Base-by-base conservation (phyloP, 2,797 vertebrate species). In the Phrynocephalus forsythii region DNA sequence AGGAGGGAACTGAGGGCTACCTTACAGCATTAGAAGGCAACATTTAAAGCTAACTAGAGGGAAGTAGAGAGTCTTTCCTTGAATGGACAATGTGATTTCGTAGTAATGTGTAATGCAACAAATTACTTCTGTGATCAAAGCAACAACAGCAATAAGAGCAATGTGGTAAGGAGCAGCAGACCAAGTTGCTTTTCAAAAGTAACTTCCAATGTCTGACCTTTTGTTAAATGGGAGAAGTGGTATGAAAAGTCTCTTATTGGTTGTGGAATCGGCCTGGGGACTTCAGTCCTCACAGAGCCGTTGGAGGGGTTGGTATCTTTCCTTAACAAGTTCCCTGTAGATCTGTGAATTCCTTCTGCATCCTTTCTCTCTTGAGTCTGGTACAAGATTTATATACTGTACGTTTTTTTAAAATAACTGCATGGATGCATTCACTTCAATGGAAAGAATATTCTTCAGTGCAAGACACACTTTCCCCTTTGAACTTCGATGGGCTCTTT, bases 281-380 rank as follows among this genome's bases (percentile, higher is more conserved):
- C n/a, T 69, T 69, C 22, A 15, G 52, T 38, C 38, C 38, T 68
- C 6, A 68, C 52, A 56, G 52, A 56, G 52, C 13, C 6, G 2
- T 56, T 56, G 52, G 52, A 56, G 52, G 52, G 8, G 52, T 68
- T 73, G 71, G 30, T 33, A 15, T 7, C 30, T 69, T 86, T 72
- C 18, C 56, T 79, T 84, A 88, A 84, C 28, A 72, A 67, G 52
- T 73, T 88, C 87, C 75, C 87, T 79, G 76, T 16, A 63, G 87
- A 84, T 15, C 6, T 52, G 68, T 7, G 2, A 9, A 33, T 33
- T 73, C 52, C 28, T 66, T 30, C 8, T 80, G 28, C 44, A 84
- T 88, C 16, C 8, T 44, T 66, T 38, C 56, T 79, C 84, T 72
- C 28, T 20, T 20, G 8, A 20, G 22, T 1, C 73, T 67, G 20